phyloP scores from a whole-genome alignment of 2,113 vertebrate species.

The Acanthisitta chloris region DNA sequence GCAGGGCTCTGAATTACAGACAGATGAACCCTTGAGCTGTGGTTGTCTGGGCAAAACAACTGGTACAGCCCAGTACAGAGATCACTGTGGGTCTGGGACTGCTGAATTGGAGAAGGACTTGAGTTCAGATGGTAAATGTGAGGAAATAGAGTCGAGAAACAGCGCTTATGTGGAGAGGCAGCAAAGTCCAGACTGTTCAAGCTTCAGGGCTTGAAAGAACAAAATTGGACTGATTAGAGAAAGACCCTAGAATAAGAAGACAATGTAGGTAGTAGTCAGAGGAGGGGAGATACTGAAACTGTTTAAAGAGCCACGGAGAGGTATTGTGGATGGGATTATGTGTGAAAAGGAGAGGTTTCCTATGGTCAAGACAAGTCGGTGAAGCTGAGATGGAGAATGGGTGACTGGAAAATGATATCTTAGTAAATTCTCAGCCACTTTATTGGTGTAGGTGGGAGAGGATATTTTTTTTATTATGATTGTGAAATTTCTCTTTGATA shows the following conservation, averaged over 20 bases:
- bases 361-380: background rate
- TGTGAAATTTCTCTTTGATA: background rate
- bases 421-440: background rate
- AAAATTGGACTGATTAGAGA: background rate
- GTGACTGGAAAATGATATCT: background rate
- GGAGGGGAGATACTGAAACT: background rate
- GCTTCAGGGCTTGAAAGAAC: background rate
- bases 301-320: background rate
- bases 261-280: accelerated
- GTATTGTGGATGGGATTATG: background rate
- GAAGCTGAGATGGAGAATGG: background rate
- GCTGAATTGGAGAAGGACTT: background rate
- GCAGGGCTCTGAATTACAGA: background rate
- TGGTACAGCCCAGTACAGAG: accelerated
- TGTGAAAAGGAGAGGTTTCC: background rate
- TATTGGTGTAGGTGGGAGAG: background rate
- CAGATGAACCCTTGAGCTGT: background rate
- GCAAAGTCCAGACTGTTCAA: background rate
- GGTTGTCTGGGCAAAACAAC: background rate
- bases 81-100: background rate
- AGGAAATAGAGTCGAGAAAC: background rate
- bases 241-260: background rate
- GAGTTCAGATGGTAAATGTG: background rate
- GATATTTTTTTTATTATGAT: background rate
- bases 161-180: background rate